Evolutionary conservation across 2,888 invertebrate genomes (phyloP), one percentile per base, ranked within the genome.

Genomic region (Ichneumoninae sp.): DNA sequence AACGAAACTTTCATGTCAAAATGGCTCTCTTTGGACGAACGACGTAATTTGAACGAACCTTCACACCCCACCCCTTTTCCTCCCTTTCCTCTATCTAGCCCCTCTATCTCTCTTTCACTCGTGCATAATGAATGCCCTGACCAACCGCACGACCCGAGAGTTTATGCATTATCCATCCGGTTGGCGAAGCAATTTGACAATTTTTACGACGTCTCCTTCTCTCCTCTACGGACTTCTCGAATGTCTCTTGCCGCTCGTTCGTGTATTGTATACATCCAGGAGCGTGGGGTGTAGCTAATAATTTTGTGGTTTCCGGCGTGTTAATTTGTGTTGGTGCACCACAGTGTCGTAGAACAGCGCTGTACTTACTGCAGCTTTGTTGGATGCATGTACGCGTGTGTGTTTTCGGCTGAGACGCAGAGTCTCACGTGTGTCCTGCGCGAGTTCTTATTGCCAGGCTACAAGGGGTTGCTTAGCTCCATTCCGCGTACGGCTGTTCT

Each of bases 361-460:
- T 70, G 65, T 79, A 75, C 66, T 52, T 19, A 54, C 60, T 63
- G 63, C 33, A 73, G 69, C 71, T 68, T 47, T 69, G 36, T 13
- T 19, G 36, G 65, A n/a, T 66, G 36, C 50, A 54, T 57, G 36
- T 63, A 66, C 83, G 52, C 40, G 36, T 68, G 66, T 71, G 36
- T 63, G 78, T 76, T 71, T 74, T 33, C 60, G 79, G 79, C 63
- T 73, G 65, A 44, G 54, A 50, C 60, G 22, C 47, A 33, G 22
- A 75, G 60, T 52, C 0, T 26, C 52, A 73, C 79, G 79, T 78
- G 52, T 73, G 68, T 73, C 60, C 71, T 80, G 68, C 73, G 81
- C 69, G 57, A 80, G 63, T 89, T 88, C 88, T 88, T 88, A 88
- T 88, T 87, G 88, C 86, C 57, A 19, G 44, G 52, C 71, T 73